These are phyloP conservation scores for Julus scanicus DNA, from an alignment of 2,888 invertebrate species.

Conservation along the genomic window DNA sequence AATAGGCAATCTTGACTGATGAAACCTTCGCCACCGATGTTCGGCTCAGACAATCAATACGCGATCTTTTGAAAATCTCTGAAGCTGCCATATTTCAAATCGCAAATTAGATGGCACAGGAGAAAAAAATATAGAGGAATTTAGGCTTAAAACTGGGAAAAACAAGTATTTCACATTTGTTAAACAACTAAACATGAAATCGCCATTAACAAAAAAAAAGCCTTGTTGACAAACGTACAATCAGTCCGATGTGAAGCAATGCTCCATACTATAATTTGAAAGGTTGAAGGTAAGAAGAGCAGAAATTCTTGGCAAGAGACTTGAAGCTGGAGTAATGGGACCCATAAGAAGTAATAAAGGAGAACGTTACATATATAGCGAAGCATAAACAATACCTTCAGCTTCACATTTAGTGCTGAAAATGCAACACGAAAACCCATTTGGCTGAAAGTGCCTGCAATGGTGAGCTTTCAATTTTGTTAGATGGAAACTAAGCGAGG, in stretches of 20 bases:
- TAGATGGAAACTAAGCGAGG: constrained; percentile 42
- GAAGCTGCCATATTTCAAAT: constrained; percentile 1
- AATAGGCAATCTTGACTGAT: constrained; percentile 27
- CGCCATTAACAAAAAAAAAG: not conserved
- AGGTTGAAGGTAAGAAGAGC: not conserved
- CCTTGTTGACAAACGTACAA: constrained; percentile 15
- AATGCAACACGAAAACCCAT: constrained; percentile 36
- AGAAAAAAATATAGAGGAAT: too few relatives aligned
- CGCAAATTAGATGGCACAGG: not conserved
- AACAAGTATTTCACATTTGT: not conserved
- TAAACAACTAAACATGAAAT: not conserved
- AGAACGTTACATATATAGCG: not conserved
- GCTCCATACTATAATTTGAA: not conserved
- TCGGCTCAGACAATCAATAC: constrained; percentile 20
- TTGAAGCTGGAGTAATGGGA: constrained; percentile 12
- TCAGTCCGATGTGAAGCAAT: not conserved
- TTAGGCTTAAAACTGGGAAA: not conserved
- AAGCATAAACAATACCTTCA: constrained; percentile 10
- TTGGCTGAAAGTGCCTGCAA: constrained; percentile 6
- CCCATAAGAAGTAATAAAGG: constrained; percentile 15
- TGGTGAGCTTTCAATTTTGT: constrained; percentile 28
- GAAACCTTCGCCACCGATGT: constrained; percentile 28
- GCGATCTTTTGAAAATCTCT: not conserved
- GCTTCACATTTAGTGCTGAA: not conserved
- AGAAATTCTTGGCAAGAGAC: not conserved